phyloP scores from a whole-genome alignment of 1,140 invertebrate species.

The Reticulitermes speratus region DNA sequence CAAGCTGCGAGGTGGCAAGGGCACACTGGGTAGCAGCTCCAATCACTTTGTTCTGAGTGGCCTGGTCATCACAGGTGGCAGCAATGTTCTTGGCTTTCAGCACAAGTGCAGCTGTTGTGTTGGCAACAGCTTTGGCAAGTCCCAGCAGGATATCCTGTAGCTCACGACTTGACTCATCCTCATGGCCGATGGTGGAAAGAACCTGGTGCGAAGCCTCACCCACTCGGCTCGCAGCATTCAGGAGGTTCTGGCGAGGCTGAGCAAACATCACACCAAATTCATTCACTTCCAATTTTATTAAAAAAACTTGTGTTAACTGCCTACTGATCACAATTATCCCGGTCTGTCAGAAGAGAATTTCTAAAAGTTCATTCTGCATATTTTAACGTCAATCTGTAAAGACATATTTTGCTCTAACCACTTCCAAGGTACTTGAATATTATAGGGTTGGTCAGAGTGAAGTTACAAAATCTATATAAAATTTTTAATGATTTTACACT shows the following conservation, averaged over 20 bases:
- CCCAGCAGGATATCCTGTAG: constrained; percentile 83
- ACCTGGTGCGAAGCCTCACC: constrained; percentile 95
- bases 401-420: too few species aligned
- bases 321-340: constrained; percentile 13
- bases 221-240: constrained; percentile 91
- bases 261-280: constrained; percentile 15
- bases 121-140: constrained; percentile 93
- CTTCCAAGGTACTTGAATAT: too few species aligned
- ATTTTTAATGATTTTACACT: too few species aligned
- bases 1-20: constrained; percentile 93
- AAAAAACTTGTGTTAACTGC: constrained; percentile 44
- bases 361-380: constrained; percentile 37
- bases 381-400: too few species aligned
- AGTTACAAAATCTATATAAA: too few species aligned
- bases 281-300: constrained; percentile 24
- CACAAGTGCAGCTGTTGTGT: constrained; percentile 92
- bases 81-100: constrained; percentile 93
- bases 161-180: constrained; percentile 72
- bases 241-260: constrained; percentile 84
- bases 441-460: too few species aligned
- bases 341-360: constrained; percentile 45
- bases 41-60: constrained; percentile 85
- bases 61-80: constrained; percentile 75
- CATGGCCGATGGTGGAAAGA: constrained; percentile 92
- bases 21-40: constrained; percentile 95